Evolutionary conservation across 2,797 vertebrate species (phyloP), one percentile per base, ranked within the genome.

Genomic region (Onychomys torridus): DNA sequence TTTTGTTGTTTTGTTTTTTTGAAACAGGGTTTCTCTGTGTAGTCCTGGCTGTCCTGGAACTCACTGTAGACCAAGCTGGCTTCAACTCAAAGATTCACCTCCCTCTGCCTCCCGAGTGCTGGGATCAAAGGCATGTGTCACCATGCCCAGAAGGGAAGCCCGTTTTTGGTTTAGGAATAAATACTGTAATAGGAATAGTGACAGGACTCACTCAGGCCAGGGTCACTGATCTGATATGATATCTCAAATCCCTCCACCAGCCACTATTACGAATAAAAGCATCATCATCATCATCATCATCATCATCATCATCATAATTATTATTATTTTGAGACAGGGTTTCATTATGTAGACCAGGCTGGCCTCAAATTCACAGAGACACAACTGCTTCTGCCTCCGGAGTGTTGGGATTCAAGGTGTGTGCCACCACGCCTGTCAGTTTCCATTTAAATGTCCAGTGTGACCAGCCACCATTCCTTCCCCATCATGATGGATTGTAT

Each of bases 371-470:
- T 78, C 46, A 52, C 46, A 52, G 29, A 32, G 46, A 78, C 34
- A 16, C 4, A 2, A 32, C 76, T 78, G 76, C 76, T 3, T 79
- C 32, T 79, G 32, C 19, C 19, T n/a, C 49, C 10, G 0, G 29
- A 49, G 27, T 78, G 46, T 7, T 19, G 16, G 49, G 76, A 21
- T 29, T 76, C 25, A 46, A 29, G 73, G 11, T 46, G 73, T 76
- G 12, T 7, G 0, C 61, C 0, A 4, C n/a, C n/a, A 21, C 4
- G 5, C 16, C 16, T 78, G 49, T 49, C 32, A 6, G 49, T 52
- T 52, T 21, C 6, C 4, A 12, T n/a, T 78, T 21, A 34, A 52
- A 52, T 23, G n/a, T 6, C n/a, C n/a, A 29, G 25, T 23, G 43
- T 65, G 40, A 34, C 61, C 40, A 21, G 82, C 23, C 57, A 34